A percentile compares a stretch with the other conserved stretches of the same genome.
Evolutionary conservation across 2,113 vertebrate genomes (phyloP).

Genomic region (Calidris pugnax): DNA sequence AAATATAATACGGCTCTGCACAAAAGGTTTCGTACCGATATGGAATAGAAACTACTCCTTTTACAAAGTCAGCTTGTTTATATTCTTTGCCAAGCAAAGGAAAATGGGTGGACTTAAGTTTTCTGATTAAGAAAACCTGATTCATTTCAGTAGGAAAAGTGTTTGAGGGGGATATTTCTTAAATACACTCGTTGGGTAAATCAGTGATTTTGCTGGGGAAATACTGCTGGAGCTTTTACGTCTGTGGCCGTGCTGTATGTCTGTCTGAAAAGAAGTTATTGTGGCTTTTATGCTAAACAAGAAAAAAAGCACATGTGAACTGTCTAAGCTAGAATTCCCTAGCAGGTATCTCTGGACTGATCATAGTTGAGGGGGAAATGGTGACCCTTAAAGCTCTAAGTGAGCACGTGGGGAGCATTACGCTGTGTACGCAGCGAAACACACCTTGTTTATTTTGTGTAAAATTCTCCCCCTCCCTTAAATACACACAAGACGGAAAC

Average conservation of each 20-base stretch:
- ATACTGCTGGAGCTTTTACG: background rate
- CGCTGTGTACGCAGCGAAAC: background rate
- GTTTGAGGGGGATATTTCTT: background rate
- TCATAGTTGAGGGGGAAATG: background rate
- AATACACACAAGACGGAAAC: constrained; percentile 16
- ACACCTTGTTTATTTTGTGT: constrained; percentile 22
- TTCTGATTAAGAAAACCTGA: background rate
- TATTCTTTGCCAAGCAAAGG: background rate
- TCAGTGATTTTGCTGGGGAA: background rate
- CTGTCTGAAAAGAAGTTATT: background rate
- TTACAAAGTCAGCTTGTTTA: background rate
- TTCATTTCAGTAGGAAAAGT: constrained; percentile 2
- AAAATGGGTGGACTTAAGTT: background rate
- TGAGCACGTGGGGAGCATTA: constrained; percentile 17
- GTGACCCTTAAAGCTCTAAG: background rate
- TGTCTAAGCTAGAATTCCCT: background rate
- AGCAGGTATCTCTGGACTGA: background rate
- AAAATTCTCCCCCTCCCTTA: constrained; percentile 29
- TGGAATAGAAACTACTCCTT: background rate
- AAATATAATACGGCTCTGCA: background rate
- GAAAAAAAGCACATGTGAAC: background rate
- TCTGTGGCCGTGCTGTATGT: background rate
- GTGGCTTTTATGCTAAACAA: background rate
- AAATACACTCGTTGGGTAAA: background rate
- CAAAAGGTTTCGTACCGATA: background rate